Base-by-base conservation (phyloP, 1,140 invertebrate species). In the Microvelia longipes region DNA sequence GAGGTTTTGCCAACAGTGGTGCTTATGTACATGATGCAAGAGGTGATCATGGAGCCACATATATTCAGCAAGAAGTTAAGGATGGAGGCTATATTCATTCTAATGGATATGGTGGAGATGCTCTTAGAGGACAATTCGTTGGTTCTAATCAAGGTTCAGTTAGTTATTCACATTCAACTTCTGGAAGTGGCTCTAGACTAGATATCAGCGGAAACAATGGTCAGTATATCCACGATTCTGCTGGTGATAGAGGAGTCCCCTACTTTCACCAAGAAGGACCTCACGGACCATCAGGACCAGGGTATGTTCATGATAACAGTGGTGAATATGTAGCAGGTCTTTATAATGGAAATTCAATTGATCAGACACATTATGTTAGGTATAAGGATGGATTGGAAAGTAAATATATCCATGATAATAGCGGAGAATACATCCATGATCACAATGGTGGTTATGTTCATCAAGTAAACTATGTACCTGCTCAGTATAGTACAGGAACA, bases 41-140 rank as follows among this genome's bases (percentile, higher is more conserved):
- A 35, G 29, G 67, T 35, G 63, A 77, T 66, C 75, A 77, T 71
- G 76, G 76, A 29, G 79, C 78, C 66, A 73, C 75, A 27, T 80
- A 79, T 69, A 70, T 75, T 28, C 70, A 74, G 27, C 74, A 64
- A 25, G 35, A 11, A 11, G 35, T 75, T 28, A 69, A 74, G 27
- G 73, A 64, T 2, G 35, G 35, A 50, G 35, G 35, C 35, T 11
- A 50, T 50, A 50, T 50, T 50, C n/a, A n/a, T n/a, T n/a, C n/a
- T n/a, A 50, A 50, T 50, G 19, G 5, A 11, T 50, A 50, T 50
- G 19, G 35, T 5, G 35, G 35, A 11, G 5, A 5, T 11, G 19
- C 35, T 50, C 5, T 50, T 50, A 19, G 35, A 11, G 35, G 35
- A 50, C 5, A 50, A 50, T 5, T 5, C 5, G 35, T 50, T 50